phyloP scores from a whole-genome alignment of 2,113 vertebrate species.

The Oncorhynchus masou region DNA sequence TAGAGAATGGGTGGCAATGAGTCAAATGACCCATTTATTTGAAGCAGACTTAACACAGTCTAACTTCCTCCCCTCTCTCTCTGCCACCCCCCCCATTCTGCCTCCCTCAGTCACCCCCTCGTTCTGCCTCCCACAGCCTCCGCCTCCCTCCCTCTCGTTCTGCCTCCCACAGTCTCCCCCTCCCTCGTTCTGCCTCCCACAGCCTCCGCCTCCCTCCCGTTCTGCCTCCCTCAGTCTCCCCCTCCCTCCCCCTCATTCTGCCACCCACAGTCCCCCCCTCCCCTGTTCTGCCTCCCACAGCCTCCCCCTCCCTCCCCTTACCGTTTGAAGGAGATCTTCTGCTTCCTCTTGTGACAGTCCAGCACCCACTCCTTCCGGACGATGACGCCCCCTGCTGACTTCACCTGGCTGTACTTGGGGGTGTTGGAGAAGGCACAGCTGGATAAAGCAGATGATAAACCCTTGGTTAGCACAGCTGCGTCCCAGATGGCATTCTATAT shows the following conservation, averaged over 20 bases:
- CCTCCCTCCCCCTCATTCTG: neutral
- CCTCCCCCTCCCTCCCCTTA: constrained; percentile 48
- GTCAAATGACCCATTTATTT: neutral
- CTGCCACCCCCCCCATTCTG: neutral
- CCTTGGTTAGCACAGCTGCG: neutral
- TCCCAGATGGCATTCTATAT: no score
- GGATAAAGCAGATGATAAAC: constrained; percentile 13
- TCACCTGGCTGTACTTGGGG: constrained; percentile 90
- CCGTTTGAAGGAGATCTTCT: constrained; percentile 80
- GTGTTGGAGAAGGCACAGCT: constrained; percentile 93
- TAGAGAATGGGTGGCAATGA: neutral
- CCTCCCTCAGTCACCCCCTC: no score
- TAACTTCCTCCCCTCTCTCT: neutral
- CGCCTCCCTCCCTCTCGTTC: no score
- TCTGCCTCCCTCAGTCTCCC: no score
- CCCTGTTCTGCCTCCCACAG: no score
- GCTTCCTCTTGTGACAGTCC: constrained; percentile 82
- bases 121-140: no score
- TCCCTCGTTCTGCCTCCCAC: no score
- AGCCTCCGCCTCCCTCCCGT: no score
- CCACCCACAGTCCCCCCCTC: neutral
- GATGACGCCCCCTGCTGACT: constrained; percentile 82
- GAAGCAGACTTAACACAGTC: neutral
- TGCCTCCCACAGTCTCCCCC: no score
- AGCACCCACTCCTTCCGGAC: constrained; percentile 89